A percentile compares a stretch with the other conserved stretches of the same genome.
Evolutionary conservation across 1,140 invertebrate species (phyloP).

Genomic region (Drosophila micromelanica): DNA sequence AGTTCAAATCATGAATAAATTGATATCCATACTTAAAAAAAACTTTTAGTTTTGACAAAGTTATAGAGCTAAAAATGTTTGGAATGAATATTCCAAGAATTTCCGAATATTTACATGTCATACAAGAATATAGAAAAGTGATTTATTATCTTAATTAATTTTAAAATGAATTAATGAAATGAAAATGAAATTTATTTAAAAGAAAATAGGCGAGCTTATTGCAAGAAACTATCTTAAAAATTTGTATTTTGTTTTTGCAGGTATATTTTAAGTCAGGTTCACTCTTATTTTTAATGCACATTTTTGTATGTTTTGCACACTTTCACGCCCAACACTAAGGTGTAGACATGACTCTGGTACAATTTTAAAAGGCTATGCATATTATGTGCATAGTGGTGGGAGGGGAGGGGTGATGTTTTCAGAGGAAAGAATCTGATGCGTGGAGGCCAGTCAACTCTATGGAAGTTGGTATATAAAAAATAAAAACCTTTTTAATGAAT

Average conservation of each 20-base stretch:
- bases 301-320: slow-evolving; percentile 36
- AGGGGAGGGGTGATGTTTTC: neutral
- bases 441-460: slow-evolving; percentile 67
- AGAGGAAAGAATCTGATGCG: slow-evolving; percentile 37
- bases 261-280: slow-evolving; percentile 21
- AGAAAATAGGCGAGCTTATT: no score
- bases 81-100: no score
- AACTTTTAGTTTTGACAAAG: no score
- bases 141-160: no score
- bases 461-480: slow-evolving; percentile 33
- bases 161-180: no score
- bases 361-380: slow-evolving; percentile 72
- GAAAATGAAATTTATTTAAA: no score
- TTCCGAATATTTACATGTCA: no score
- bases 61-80: no score
- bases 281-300: neutral
- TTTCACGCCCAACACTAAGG: slow-evolving; percentile 44
- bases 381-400: slow-evolving; percentile 40
- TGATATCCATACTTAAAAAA: no score
- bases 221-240: no score
- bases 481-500: slow-evolving; percentile 47
- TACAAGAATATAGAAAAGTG: no score
- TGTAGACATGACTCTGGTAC: slow-evolving; percentile 61
- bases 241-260: neutral
- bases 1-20: no score